These are phyloP conservation scores for Proterorhinus semilunaris DNA, from an alignment of 2,113 vertebrate genomes.

Conservation along the genomic window DNA sequence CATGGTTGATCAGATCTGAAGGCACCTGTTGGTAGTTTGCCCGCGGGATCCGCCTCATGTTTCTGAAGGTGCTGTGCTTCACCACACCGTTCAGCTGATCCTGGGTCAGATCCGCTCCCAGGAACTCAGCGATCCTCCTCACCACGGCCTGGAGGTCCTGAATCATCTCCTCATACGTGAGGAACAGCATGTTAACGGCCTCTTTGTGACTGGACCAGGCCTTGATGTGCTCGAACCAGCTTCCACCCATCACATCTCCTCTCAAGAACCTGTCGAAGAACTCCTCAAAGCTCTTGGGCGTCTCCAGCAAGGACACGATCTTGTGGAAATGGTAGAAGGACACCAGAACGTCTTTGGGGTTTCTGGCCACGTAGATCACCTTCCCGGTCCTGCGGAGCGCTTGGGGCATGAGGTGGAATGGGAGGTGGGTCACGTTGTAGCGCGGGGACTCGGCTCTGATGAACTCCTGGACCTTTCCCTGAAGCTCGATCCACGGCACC, in stretches of 20 bases:
- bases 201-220: constrained; percentile 59
- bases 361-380: constrained; percentile 73
- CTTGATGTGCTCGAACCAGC: constrained; percentile 73
- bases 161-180: constrained; percentile 71
- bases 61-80: too few species aligned
- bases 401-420: constrained; percentile 51
- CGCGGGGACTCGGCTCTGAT: constrained; percentile 34
- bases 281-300: constrained; percentile 56
- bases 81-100: neutral
- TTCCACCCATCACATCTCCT: constrained; percentile 57
- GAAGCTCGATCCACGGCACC: constrained; percentile 66
- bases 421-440: constrained; percentile 55
- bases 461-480: constrained; percentile 34
- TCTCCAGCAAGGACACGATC: constrained; percentile 59
- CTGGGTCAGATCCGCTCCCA: constrained; percentile 51
- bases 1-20: too few species aligned
- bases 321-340: constrained; percentile 70
- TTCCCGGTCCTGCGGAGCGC: constrained; percentile 62
- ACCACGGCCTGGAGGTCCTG: constrained; percentile 59
- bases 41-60: too few species aligned
- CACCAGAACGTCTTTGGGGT: constrained; percentile 70
- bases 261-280: constrained; percentile 68
- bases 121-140: constrained; percentile 48
- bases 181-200: constrained; percentile 63
- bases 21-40: too few species aligned